These are phyloP conservation scores for Andrena cerasifolii DNA, from an alignment of 1,140 invertebrate species.

Conservation along the genomic window DNA sequence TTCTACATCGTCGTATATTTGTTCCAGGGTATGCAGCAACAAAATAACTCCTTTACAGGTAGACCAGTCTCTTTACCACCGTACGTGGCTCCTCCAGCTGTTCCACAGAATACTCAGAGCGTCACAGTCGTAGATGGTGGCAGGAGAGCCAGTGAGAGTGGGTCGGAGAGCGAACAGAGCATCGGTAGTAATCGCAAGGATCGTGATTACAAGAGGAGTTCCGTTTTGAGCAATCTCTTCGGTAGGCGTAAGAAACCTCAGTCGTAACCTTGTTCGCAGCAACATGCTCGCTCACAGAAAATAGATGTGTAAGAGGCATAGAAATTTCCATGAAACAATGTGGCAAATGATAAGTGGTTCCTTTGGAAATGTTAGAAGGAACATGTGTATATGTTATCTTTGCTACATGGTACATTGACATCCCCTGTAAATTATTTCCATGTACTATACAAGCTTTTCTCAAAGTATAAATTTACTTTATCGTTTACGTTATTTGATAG, in stretches of 20 bases:
- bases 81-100: constrained; percentile 78
- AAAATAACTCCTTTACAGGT: constrained; percentile 75
- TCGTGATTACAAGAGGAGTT: constrained; percentile 79
- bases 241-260: constrained; percentile 80
- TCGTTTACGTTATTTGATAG: constrained; percentile 26
- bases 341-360: constrained; percentile 2
- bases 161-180: constrained; percentile 81
- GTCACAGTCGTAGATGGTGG: constrained; percentile 72
- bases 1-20: too few species aligned
- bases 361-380: constrained; percentile 9
- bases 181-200: constrained; percentile 76
- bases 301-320: background rate
- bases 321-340: constrained; percentile 11
- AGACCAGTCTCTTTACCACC: constrained; percentile 80
- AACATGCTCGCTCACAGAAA: constrained; percentile 17
- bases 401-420: constrained; percentile 24
- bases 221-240: constrained; percentile 81
- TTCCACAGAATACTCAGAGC: constrained; percentile 68
- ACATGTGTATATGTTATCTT: constrained; percentile 23
- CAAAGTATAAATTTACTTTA: constrained; percentile 23
- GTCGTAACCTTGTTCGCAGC: constrained; percentile 65
- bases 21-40: constrained; percentile 70
- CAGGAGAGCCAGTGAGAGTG: constrained; percentile 79
- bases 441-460: constrained; percentile 44
- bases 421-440: constrained; percentile 51